phyloP scores from a whole-genome alignment of 1,140 invertebrate species.

The Drosophila willistoni region DNA sequence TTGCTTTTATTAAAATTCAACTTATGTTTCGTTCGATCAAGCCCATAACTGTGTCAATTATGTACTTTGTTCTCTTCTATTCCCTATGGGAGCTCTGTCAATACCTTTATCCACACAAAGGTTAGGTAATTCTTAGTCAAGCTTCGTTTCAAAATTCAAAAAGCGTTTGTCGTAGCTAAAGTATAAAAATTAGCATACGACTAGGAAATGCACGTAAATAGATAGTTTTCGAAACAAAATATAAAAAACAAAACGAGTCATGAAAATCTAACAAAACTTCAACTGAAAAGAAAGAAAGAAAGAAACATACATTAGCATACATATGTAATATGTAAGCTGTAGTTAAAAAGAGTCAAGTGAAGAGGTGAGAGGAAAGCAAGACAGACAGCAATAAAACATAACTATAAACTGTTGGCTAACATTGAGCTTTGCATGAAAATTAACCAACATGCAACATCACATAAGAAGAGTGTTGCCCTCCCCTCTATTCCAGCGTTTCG shows the following conservation, averaged over 20 bases:
- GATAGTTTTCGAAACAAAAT: constrained; percentile 28
- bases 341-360: neutral
- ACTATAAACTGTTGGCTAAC: constrained; percentile 59
- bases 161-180: constrained; percentile 44
- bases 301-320: constrained; percentile 30
- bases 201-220: constrained; percentile 52
- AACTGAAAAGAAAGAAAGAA: constrained; percentile 30
- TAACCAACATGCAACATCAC: constrained; percentile 46
- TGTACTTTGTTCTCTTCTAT: neutral
- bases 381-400: constrained; percentile 57
- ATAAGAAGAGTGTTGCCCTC: constrained; percentile 9
- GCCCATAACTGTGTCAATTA: neutral
- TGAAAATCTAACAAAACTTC: constrained; percentile 31
- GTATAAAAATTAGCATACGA: constrained; percentile 59
- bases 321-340: constrained; percentile 44
- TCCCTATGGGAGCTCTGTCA: neutral
- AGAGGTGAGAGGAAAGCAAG: neutral
- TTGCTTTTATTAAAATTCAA: no score
- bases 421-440: constrained; percentile 54
- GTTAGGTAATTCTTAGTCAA: constrained; percentile 11
- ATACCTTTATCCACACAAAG: neutral
- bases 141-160: constrained; percentile 52
- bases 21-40: neutral
- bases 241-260: constrained; percentile 29
- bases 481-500: neutral